Percentiles rank a stretch among this genome's conserved stretches.
phyloP scores from a whole-genome alignment of 2,888 invertebrate genomes.

The Drosophila acutilabella region DNA sequence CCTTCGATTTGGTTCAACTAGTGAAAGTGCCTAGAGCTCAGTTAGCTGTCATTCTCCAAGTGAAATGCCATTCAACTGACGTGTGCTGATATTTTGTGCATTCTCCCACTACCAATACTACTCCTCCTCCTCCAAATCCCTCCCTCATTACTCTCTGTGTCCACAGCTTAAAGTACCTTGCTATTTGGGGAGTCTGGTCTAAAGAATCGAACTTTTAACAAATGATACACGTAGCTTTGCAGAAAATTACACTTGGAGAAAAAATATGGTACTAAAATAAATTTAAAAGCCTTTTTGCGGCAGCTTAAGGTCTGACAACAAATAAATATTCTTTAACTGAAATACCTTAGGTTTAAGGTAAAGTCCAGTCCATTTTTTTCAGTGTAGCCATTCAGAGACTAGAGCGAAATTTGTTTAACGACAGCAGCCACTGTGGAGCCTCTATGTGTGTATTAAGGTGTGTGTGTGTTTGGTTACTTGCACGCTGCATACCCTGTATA shows the following conservation, averaged over 20 bases:
- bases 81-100: constrained; percentile 58
- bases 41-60: constrained; percentile 68
- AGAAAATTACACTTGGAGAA: no score
- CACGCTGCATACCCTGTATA: constrained; percentile 3
- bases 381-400: constrained; percentile 1
- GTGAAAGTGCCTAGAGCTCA: constrained; percentile 72
- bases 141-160: neutral
- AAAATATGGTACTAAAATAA: no score
- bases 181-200: neutral
- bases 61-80: constrained; percentile 78
- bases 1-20: constrained; percentile 20
- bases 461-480: constrained; percentile 31
- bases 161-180: constrained; percentile 11
- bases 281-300: no score
- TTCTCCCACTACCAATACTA: neutral
- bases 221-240: constrained; percentile 60
- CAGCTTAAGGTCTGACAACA: no score
- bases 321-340: no score
- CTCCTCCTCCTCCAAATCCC: neutral
- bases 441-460: constrained; percentile 13
- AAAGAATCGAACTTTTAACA: constrained; percentile 57
- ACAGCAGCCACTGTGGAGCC: constrained; percentile 52
- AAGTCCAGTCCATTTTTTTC: no score
- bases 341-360: no score
- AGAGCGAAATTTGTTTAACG: constrained; percentile 76